Percentiles rank a stretch among this genome's conserved stretches.
These are phyloP conservation scores for Pteria penguin DNA, from an alignment of 2,888 invertebrate species.

Conservation along the genomic window DNA sequence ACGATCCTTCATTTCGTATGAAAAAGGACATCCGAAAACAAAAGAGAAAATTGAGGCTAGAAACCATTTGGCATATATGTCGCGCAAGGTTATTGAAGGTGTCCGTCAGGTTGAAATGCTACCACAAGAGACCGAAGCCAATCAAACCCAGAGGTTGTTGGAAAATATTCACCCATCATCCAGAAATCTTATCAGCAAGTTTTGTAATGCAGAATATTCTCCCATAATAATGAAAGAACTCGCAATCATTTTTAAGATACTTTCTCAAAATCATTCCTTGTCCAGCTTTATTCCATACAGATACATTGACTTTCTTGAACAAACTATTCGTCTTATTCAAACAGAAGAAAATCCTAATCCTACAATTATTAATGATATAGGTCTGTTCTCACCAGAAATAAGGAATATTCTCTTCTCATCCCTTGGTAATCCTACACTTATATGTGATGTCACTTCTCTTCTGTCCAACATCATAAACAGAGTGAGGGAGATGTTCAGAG, in stretches of 20 bases:
- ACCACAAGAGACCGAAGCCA: not conserved
- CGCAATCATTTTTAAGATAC: slow-evolving; percentile 3
- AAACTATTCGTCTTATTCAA: not conserved
- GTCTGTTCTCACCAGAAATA: slow-evolving; percentile 19
- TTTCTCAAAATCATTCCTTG: slow-evolving; percentile 10
- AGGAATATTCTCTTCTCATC: not conserved
- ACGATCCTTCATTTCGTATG: slow-evolving; percentile 5
- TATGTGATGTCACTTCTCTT: not conserved
- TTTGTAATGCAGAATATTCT: slow-evolving; percentile 5
- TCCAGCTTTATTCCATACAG: slow-evolving; percentile 5
- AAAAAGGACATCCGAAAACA: not conserved
- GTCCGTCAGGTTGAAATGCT: not conserved
- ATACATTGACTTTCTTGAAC: not conserved
- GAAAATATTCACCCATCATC: not conserved
- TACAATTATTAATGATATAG: not conserved
- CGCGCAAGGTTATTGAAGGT: not conserved
- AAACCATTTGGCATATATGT: slow-evolving; percentile 6
- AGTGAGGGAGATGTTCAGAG: not conserved
- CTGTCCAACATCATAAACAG: not conserved
- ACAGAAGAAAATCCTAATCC: not conserved
- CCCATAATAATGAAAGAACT: not conserved
- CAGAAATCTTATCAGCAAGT: not conserved
- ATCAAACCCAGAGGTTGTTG: not conserved
- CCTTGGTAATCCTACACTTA: not conserved
- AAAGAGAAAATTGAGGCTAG: not conserved